Conservation (phyloP, 2,888 invertebrate species). For the Odontocerum albicorne region DNA sequence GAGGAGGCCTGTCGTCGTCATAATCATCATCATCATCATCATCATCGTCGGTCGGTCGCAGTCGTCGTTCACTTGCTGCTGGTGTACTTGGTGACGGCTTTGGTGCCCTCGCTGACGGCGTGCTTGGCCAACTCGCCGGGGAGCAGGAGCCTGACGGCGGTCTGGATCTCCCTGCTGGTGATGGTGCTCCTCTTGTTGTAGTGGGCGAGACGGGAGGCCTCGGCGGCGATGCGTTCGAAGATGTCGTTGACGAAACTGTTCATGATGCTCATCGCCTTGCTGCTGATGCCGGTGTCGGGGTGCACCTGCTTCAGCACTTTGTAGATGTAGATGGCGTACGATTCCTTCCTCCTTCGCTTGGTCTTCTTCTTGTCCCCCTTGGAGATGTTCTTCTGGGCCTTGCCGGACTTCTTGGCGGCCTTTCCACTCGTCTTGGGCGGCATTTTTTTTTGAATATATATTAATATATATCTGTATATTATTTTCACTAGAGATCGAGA, state of each 20-base stretch:
- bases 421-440: no score
- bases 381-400: constrained; percentile 58
- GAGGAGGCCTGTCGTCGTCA: no score
- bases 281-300: constrained; percentile 65
- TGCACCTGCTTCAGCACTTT: constrained; percentile 69
- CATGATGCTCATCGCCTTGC: constrained; percentile 71
- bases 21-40: no score
- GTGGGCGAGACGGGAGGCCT: constrained; percentile 63
- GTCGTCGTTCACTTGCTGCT: no score
- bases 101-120: constrained; percentile 67
- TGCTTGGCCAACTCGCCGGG: constrained; percentile 73
- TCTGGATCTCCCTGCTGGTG: constrained; percentile 69
- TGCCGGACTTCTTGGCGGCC: no score
- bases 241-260: constrained; percentile 74
- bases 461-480: no score
- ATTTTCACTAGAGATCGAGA: no score
- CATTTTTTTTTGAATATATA: no score
- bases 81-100: constrained; percentile 64
- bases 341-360: constrained; percentile 59
- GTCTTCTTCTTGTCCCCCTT: constrained; percentile 61
- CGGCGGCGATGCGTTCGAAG: constrained; percentile 68
- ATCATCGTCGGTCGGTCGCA: no score
- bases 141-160: constrained; percentile 64
- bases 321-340: constrained; percentile 63
- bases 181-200: constrained; percentile 68